A percentile compares a stretch with the other conserved stretches of the same genome.
Conservation (phyloP, 2,888 invertebrate genomes). For the Volucella bombylans region DNA sequence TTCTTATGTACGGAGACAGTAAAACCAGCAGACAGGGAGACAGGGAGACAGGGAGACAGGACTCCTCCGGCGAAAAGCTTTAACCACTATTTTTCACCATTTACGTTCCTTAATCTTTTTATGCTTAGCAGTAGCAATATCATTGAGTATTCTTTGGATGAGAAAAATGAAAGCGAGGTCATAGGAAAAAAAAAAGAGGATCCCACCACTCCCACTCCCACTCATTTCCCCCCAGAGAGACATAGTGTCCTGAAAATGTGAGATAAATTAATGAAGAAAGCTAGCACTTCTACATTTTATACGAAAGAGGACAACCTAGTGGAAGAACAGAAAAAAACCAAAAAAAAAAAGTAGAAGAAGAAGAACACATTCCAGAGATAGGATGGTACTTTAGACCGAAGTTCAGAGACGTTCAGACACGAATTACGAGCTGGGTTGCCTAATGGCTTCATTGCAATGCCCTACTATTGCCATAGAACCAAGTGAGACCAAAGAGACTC, state of each 20-base stretch:
- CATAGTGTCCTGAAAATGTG: slow-evolving; percentile 70
- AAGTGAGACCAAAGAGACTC: slow-evolving; percentile 7
- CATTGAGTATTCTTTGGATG: slow-evolving; percentile 28
- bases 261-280: slow-evolving; percentile 73
- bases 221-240: slow-evolving; percentile 56
- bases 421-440: slow-evolving; percentile 68
- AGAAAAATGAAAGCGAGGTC: slow-evolving; percentile 16
- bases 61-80: slow-evolving; percentile 56
- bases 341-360: slow-evolving; percentile 30
- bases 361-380: slow-evolving; percentile 8
- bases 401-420: slow-evolving; percentile 68
- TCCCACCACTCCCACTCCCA: slow-evolving; percentile 10
- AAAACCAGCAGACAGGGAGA: neutral
- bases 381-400: slow-evolving; percentile 53
- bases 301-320: neutral
- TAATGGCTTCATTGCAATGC: slow-evolving; percentile 68
- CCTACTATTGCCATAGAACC: slow-evolving; percentile 25
- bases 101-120: slow-evolving; percentile 69
- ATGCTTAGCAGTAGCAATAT: slow-evolving; percentile 57
- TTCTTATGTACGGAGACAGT: slow-evolving; percentile 45
- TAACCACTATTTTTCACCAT: slow-evolving; percentile 74
- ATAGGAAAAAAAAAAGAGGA: neutral
- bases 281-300: slow-evolving; percentile 57
- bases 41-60: slow-evolving; percentile 12
- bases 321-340: slow-evolving; percentile 1